phyloP scores from a whole-genome alignment of 2,113 vertebrate genomes.

The Pseudopipra pipra region DNA sequence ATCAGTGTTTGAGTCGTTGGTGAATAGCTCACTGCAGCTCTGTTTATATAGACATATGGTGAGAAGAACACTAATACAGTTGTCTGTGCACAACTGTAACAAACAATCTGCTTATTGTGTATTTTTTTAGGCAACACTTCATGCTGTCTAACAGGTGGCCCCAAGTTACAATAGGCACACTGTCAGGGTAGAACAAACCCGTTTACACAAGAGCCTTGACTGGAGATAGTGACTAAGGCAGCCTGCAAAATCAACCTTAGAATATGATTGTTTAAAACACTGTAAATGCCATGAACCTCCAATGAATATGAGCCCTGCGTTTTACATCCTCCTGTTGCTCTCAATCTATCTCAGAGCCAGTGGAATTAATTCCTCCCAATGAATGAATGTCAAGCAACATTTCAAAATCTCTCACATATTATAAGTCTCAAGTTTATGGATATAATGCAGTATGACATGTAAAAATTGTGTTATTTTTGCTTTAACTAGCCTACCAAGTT shows the following conservation, averaged over 20 bases:
- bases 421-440: not conserved
- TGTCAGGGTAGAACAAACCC: constrained; percentile 34
- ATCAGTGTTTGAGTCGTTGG: constrained; percentile 37
- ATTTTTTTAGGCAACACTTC: constrained; percentile 58
- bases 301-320: constrained; percentile 19
- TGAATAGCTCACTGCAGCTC: constrained; percentile 42
- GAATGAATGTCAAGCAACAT: not conserved
- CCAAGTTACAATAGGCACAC: constrained; percentile 37
- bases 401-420: not conserved
- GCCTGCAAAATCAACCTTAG: constrained; percentile 55
- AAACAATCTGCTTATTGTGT: constrained; percentile 70
- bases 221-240: constrained; percentile 56
- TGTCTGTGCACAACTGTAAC: constrained; percentile 72
- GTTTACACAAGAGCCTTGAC: constrained; percentile 40
- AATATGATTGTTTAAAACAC: constrained; percentile 27
- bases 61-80: constrained; percentile 62
- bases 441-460: not conserved
- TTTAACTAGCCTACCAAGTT: not conserved
- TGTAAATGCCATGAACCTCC: not conserved
- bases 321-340: constrained; percentile 39
- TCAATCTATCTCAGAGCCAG: constrained; percentile 23
- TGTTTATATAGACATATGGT: constrained; percentile 62
- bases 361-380: not conserved
- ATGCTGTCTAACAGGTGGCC: constrained; percentile 66
- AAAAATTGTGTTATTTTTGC: not conserved